Evolutionary conservation across 2,797 vertebrate genomes (phyloP).

Genomic region (Leptatherina wallacei): DNA sequence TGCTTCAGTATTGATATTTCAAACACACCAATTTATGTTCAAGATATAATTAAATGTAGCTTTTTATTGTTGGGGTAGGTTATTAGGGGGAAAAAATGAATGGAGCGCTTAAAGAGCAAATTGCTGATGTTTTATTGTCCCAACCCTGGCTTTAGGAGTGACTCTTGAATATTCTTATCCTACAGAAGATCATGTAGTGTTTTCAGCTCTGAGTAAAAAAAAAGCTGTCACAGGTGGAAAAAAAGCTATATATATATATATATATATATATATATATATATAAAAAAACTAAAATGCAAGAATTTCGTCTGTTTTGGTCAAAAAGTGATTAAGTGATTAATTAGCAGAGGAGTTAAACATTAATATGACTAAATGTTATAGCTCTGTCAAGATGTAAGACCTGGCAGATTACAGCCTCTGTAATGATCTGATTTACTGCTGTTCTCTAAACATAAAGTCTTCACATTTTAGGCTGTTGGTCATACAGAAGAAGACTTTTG

Average conservation of each 20-base stretch:
- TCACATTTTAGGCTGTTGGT: background rate
- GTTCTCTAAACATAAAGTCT: background rate
- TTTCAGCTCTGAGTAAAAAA: background rate
- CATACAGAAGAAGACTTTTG: background rate
- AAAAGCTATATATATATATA: background rate
- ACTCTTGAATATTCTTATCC: background rate
- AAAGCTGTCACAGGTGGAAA: background rate
- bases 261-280: too few species aligned
- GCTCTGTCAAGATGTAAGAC: background rate
- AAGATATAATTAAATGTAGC: background rate
- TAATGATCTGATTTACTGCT: background rate
- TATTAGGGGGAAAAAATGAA: slow-evolving; percentile 7
- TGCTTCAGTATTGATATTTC: slow-evolving; percentile 23
- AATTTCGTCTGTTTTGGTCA: background rate
- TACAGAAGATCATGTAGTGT: background rate
- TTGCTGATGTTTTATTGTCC: background rate
- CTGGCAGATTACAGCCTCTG: background rate
- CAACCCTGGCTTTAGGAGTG: background rate
- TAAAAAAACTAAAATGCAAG: too few species aligned
- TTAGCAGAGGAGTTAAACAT: background rate
- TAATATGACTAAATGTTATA: background rate
- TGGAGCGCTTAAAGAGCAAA: slow-evolving; percentile 12
- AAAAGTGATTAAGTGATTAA: background rate
- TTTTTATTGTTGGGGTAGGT: slow-evolving; percentile 16
- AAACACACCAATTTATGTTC: background rate